Percentiles rank a stretch among this genome's conserved stretches.
Evolutionary conservation across 2,888 invertebrate species (phyloP).

Genomic region (Harmothoe impar): DNA sequence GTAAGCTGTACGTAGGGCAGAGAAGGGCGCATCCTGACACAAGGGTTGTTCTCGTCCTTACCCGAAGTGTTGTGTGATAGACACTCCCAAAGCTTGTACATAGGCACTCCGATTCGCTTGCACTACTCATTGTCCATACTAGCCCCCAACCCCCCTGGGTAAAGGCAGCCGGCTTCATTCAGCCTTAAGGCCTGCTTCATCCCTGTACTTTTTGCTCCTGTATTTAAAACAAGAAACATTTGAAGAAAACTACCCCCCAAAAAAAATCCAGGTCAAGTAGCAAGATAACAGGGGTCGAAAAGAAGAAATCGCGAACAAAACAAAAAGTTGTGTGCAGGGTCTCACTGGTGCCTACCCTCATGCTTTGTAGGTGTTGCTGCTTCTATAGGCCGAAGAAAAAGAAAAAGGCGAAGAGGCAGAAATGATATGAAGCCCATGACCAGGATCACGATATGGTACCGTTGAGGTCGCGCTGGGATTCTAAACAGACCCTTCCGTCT

Average conservation of each 20-base stretch:
- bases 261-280: too few relatives aligned
- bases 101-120: slow-evolving; percentile 48
- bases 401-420: slow-evolving; percentile 65
- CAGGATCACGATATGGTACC: slow-evolving; percentile 66
- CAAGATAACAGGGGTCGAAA: too few relatives aligned
- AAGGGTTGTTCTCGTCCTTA: background rate
- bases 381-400: slow-evolving; percentile 98
- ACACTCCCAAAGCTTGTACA: slow-evolving; percentile 44
- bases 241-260: background rate
- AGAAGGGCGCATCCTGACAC: background rate
- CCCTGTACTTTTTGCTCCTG: background rate
- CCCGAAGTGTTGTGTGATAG: slow-evolving; percentile 14
- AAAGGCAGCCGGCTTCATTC: background rate
- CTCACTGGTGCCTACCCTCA: slow-evolving; percentile 66
- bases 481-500: slow-evolving; percentile 63
- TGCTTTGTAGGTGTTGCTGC: slow-evolving; percentile 93
- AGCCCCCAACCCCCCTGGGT: background rate
- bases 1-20: background rate
- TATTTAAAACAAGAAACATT: slow-evolving; percentile 9
- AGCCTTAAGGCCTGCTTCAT: background rate
- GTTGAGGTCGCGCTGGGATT: slow-evolving; percentile 64
- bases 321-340: slow-evolving; percentile 6
- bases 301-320: background rate
- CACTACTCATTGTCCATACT: slow-evolving; percentile 51
- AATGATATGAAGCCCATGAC: slow-evolving; percentile 67